A percentile compares a stretch with the other conserved stretches of the same genome.
Conservation (phyloP, 64 coral and sea anemone species). For the Stichodactyla helianthus region DNA sequence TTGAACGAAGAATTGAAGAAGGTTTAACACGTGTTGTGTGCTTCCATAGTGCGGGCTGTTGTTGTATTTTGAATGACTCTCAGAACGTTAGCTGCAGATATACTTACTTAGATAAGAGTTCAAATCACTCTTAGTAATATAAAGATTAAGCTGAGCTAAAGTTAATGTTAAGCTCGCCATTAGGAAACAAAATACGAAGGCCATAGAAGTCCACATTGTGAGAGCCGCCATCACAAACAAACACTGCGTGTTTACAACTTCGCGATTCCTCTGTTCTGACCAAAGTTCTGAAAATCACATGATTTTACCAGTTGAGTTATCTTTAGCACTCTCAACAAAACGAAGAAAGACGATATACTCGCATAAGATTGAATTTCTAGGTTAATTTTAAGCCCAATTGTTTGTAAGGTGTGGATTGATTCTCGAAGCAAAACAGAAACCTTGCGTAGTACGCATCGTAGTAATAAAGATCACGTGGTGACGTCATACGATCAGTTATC, state of each 20-base stretch:
- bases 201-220: background rate
- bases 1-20: background rate
- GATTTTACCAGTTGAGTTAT: background rate
- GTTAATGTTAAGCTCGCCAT: background rate
- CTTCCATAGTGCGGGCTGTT: background rate
- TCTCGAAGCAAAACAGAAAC: conserved; percentile 18
- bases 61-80: background rate
- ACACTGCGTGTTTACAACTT: conserved; percentile 10
- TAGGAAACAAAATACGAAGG: background rate
- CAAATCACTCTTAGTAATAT: conserved; percentile 9
- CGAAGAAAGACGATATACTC: conserved; percentile 5
- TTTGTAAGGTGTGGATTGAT: conserved; percentile 20
- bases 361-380: background rate
- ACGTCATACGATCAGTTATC: conserved; percentile 5
- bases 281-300: conserved; percentile 10
- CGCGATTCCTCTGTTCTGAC: background rate
- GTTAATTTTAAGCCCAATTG: background rate
- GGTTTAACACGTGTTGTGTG: background rate
- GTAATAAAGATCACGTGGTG: background rate
- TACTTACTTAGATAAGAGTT: conserved; percentile 29
- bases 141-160: background rate
- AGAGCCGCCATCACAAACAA: background rate
- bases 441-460: background rate
- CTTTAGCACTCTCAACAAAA: background rate
- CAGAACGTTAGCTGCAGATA: background rate